A percentile compares a stretch with the other conserved stretches of the same genome.
These are phyloP conservation scores for Lamprologus speciosus DNA, from an alignment of 2,113 vertebrate species.

Conservation along the genomic window DNA sequence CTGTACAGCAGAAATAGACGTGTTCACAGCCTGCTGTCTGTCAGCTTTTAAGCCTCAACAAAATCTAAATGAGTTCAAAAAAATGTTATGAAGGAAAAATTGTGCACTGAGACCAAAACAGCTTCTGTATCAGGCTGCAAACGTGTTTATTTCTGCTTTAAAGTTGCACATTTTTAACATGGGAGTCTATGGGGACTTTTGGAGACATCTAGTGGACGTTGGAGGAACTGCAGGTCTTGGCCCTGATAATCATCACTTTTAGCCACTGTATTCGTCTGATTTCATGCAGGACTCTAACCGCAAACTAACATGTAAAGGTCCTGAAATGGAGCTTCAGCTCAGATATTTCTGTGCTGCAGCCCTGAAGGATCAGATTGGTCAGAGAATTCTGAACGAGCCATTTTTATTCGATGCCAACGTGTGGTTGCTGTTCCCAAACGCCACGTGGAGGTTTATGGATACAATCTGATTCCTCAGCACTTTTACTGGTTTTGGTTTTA, in stretches of 20 bases:
- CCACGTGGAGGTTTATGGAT: neutral
- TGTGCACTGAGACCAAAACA: neutral
- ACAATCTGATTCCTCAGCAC: neutral
- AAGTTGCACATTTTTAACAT: neutral
- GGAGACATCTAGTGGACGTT: neutral
- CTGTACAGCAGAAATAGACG: fast-evolving
- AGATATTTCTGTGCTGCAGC: neutral
- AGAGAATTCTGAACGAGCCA: neutral
- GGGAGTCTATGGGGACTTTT: neutral
- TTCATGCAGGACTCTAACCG: neutral
- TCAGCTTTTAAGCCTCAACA: neutral
- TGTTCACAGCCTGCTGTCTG: fast-evolving
- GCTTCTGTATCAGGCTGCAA: neutral
- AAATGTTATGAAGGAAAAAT: neutral
- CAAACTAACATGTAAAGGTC: neutral
- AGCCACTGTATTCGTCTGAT: neutral
- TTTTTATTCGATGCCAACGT: neutral
- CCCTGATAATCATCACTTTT: neutral
- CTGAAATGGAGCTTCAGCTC: neutral
- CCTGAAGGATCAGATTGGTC: neutral
- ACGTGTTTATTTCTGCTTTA: neutral
- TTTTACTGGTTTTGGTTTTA: neutral
- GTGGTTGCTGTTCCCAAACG: neutral
- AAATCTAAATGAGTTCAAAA: neutral
- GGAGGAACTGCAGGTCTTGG: neutral